phyloP scores from a whole-genome alignment of 2,113 vertebrate genomes.

The Numenius arquata region DNA sequence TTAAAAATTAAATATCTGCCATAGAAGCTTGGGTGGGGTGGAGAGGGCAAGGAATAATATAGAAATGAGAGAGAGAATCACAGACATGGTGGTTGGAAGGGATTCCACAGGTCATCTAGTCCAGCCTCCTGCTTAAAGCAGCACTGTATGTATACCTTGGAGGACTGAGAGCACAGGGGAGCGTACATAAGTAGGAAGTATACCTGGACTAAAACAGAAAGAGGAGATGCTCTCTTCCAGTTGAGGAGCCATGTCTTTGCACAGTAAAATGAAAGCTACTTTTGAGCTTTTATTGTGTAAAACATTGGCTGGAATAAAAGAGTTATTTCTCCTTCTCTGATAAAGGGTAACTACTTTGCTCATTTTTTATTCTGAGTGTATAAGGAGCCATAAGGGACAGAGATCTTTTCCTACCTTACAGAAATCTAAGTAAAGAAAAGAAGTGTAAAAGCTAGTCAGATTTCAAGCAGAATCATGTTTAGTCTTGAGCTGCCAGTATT shows the following conservation, averaged over 20 bases:
- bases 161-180: not conserved
- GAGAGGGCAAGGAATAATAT: not conserved
- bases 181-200: not conserved
- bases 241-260: not conserved
- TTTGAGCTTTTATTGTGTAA: not conserved
- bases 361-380: not conserved
- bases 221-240: not conserved
- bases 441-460: not conserved
- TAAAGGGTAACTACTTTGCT: not conserved
- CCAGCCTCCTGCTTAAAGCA: not conserved
- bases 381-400: not conserved
- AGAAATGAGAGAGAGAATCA: not conserved
- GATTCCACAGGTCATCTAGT: not conserved
- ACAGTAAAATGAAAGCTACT: not conserved
- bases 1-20: not conserved
- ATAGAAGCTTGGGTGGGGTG: not conserved
- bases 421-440: not conserved
- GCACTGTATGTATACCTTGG: no score
- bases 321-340: not conserved
- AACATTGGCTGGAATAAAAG: not conserved
- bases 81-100: not conserved
- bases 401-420: not conserved
- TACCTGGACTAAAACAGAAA: not conserved
- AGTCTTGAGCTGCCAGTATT: not conserved
- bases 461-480: not conserved